Conservation (phyloP, 2,888 invertebrate species). For the Mantis religiosa region DNA sequence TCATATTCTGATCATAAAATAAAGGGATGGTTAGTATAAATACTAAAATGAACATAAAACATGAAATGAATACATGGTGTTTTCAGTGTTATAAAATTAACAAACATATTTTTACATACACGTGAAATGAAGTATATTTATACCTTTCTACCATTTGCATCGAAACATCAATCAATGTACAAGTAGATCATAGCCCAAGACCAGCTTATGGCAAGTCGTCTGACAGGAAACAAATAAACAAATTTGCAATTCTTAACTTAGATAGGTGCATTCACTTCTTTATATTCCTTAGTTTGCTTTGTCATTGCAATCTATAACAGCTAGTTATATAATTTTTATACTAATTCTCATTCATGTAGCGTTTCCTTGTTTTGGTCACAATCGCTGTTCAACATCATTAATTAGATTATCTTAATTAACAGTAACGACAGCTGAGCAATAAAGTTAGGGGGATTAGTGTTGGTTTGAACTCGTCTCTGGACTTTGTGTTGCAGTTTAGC, state of each 20-base stretch:
- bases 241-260: background rate
- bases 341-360: background rate
- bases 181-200: slow-evolving; percentile 2
- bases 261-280: background rate
- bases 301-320: background rate
- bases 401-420: background rate
- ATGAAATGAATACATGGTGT: background rate
- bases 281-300: background rate
- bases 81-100: background rate
- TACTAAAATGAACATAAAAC: background rate
- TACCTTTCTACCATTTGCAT: background rate
- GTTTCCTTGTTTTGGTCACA: background rate
- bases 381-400: background rate
- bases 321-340: background rate
- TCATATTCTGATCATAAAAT: background rate
- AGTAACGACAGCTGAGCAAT: background rate
- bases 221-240: background rate
- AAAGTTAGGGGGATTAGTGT: background rate
- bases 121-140: background rate
- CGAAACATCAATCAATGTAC: background rate
- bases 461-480: background rate
- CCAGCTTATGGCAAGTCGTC: slow-evolving; percentile 3
- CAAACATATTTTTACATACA: background rate
- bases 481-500: background rate
- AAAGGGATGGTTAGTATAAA: background rate